These are phyloP conservation scores for Hyphantria cunea DNA, from an alignment of 1,140 invertebrate genomes.

Conservation along the genomic window DNA sequence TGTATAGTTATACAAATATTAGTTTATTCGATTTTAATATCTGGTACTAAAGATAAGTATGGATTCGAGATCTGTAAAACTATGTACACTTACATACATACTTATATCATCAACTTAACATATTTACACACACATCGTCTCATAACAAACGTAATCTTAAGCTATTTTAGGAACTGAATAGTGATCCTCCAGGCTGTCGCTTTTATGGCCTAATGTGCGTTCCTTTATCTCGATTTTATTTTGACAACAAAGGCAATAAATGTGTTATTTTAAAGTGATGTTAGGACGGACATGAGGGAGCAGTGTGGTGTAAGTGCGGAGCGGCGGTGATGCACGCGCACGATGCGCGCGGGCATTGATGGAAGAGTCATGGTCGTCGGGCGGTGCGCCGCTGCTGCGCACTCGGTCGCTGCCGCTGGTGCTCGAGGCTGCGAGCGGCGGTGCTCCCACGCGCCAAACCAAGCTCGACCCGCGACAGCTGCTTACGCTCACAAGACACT, in stretches of 20 bases:
- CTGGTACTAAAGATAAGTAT: neutral
- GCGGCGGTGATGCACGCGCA: slow-evolving; percentile 67
- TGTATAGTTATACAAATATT: neutral
- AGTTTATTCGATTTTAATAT: neutral
- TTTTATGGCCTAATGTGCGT: neutral
- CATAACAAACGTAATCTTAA: neutral
- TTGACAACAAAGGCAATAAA: slow-evolving; percentile 1
- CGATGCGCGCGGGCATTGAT: slow-evolving; percentile 74
- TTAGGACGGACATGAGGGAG: slow-evolving; percentile 58
- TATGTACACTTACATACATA: no score
- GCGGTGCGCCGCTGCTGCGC: slow-evolving; percentile 77
- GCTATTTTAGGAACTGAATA: neutral
- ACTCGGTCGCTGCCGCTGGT: slow-evolving; percentile 72
- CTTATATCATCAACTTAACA: neutral
- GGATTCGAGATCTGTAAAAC: no score
- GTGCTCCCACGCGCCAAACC: slow-evolving; percentile 59
- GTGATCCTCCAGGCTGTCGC: neutral
- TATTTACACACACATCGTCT: neutral
- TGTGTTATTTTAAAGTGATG: slow-evolving; percentile 40
- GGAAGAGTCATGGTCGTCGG: slow-evolving; percentile 80
- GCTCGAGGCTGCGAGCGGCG: slow-evolving; percentile 63
- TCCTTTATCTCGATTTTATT: neutral
- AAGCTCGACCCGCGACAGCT: slow-evolving; percentile 77
- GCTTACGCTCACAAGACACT: slow-evolving; percentile 83
- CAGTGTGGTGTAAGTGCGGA: slow-evolving; percentile 39